Conservation (phyloP, 2,113 vertebrate species). For the Apodemus sylvaticus region DNA sequence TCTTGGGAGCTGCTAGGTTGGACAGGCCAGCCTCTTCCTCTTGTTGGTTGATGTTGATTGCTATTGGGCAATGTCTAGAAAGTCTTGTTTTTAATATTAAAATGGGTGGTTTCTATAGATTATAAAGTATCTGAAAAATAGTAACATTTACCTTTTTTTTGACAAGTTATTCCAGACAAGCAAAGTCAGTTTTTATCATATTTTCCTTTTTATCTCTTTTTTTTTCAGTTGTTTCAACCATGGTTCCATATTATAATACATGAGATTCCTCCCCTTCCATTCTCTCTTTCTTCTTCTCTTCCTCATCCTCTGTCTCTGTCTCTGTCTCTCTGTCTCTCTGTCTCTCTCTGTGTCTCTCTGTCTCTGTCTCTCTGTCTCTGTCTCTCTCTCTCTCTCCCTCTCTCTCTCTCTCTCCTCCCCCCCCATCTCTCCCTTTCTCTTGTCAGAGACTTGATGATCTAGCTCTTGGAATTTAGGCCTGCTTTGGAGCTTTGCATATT, state of each 20-base stretch:
- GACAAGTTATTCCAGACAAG: neutral
- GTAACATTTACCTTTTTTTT: conserved; percentile 4
- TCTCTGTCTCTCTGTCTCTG: no score
- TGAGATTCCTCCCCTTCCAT: neutral
- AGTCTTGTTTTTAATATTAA: neutral
- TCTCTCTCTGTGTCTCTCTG: no score
- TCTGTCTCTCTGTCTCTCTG: no score
- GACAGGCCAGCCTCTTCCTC: neutral
- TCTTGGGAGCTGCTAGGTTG: neutral
- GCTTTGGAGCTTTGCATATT: neutral
- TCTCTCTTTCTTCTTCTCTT: no score
- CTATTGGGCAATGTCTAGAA: neutral
- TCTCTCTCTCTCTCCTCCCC: no score
- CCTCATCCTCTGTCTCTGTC: no score
- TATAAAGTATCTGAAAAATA: neutral
- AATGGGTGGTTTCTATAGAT: neutral
- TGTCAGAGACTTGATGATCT: neutral
- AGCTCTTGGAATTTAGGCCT: no score
- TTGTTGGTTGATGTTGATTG: neutral
- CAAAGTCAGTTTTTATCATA: neutral
- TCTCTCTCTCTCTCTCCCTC: fast-evolving
- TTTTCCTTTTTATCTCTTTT: conserved; percentile 24
- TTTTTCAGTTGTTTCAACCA: neutral
- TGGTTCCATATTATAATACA: neutral
- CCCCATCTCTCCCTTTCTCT: no score